These are phyloP conservation scores for Noctua pronuba DNA, from an alignment of 2,888 invertebrate species.

Conservation along the genomic window DNA sequence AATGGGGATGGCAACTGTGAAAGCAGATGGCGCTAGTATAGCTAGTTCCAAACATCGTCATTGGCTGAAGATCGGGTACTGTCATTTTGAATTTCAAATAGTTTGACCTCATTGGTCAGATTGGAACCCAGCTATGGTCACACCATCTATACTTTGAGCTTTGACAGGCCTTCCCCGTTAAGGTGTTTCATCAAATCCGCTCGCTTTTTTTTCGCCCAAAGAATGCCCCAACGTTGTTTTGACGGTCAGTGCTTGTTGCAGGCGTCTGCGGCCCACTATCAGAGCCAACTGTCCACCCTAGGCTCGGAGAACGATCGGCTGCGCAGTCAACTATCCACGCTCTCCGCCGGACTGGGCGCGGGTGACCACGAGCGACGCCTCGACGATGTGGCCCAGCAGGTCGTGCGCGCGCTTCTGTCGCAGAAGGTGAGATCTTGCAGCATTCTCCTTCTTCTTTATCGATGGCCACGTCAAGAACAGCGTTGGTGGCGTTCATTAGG, in stretches of 20 bases:
- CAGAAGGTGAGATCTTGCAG: constrained; percentile 92
- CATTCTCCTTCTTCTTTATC: neutral
- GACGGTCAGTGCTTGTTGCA: constrained; percentile 76
- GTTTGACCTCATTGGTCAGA: neutral
- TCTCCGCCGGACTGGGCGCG: constrained; percentile 83
- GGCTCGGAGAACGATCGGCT: constrained; percentile 93
- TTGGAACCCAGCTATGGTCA: rapidly evolving
- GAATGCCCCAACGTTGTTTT: neutral
- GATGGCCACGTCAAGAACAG: neutral
- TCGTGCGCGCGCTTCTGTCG: constrained; percentile 95
- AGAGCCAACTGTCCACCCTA: constrained; percentile 92
- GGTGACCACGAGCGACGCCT: constrained; percentile 94
- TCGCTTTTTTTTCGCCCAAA: neutral
- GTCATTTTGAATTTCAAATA: neutral
- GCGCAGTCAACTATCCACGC: constrained; percentile 89
- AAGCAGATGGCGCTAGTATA: neutral
- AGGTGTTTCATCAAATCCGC: rapidly evolving
- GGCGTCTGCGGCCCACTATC: constrained; percentile 94
- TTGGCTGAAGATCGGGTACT: neutral
- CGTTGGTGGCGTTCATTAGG: neutral
- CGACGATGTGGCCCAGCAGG: constrained; percentile 96
- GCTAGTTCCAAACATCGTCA: neutral
- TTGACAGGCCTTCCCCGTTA: neutral
- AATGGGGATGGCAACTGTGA: neutral
- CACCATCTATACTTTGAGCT: neutral